Evolutionary conservation across 2,888 invertebrate species (phyloP).

Genomic region (Gryllus longicercus): DNA sequence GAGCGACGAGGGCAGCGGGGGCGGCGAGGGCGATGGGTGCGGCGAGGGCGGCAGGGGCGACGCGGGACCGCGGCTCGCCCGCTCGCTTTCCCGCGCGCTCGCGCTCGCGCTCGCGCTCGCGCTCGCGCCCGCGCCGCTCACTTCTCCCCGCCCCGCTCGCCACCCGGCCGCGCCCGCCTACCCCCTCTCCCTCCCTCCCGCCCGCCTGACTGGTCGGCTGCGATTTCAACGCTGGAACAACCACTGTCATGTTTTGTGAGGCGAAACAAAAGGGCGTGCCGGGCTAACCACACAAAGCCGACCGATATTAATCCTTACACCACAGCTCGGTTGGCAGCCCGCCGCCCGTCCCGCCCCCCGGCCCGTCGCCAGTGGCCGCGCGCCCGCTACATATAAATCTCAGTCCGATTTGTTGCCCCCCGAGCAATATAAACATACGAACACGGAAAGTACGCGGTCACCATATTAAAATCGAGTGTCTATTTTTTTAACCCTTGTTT

Average conservation of each 20-base stretch:
- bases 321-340: constrained; percentile 18
- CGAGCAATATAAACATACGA: constrained; percentile 17
- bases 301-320: constrained; percentile 31
- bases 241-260: constrained; percentile 33
- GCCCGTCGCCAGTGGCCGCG: constrained; percentile 10
- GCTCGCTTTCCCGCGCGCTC: neutral
- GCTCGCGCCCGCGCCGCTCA: neutral
- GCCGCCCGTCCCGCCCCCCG: neutral
- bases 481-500: neutral
- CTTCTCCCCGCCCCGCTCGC: neutral
- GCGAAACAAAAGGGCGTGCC: constrained; percentile 33
- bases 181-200: neutral
- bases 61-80: constrained; percentile 12
- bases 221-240: constrained; percentile 27
- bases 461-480: neutral
- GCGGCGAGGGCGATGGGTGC: too few relatives aligned
- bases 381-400: constrained; percentile 9
- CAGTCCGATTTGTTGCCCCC: constrained; percentile 10
- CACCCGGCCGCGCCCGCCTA: neutral
- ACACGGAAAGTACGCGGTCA: neutral
- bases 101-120: neutral
- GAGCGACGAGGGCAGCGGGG: neutral
- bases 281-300: constrained; percentile 32
- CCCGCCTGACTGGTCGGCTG: constrained; percentile 20
- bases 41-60: neutral